A percentile compares a stretch with the other conserved stretches of the same genome.
Conservation (phyloP, 1,140 invertebrate genomes). For the Halyomorpha halys region DNA sequence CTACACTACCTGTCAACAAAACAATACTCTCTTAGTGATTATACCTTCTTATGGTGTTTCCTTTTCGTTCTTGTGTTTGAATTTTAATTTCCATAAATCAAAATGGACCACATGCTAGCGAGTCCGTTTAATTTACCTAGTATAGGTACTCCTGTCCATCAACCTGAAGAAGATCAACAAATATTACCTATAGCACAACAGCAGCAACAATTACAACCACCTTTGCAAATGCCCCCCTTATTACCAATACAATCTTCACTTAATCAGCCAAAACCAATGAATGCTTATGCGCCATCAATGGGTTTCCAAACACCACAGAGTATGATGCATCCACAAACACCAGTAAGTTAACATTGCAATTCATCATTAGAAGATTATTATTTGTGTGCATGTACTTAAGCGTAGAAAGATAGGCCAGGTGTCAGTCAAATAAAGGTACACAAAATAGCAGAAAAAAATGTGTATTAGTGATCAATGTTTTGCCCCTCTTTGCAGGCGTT, state of each 20-base stretch:
- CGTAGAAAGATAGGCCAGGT: too few species aligned
- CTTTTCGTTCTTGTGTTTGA: too few species aligned
- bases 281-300: conserved; percentile 51
- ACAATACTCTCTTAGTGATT: too few species aligned
- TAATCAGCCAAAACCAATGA: conserved; percentile 51
- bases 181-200: conserved; percentile 70
- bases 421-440: too few species aligned
- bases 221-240: conserved; percentile 44
- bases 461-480: too few species aligned
- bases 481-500: too few species aligned
- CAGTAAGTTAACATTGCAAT: conserved; percentile 46
- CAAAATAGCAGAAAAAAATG: too few species aligned
- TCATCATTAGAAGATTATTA: too few species aligned
- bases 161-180: conserved; percentile 83
- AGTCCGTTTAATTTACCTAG: conserved; percentile 82
- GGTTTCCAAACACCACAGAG: conserved; percentile 57
- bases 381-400: too few species aligned
- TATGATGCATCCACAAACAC: conserved; percentile 78
- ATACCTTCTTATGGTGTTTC: too few species aligned
- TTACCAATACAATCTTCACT: conserved; percentile 44
- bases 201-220: conserved; percentile 48
- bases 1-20: too few species aligned
- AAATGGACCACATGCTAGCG: conserved; percentile 80
- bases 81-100: neutral
- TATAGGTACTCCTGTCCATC: conserved; percentile 79